Percentiles rank a stretch among this genome's conserved stretches.
Evolutionary conservation across 2,797 vertebrate genomes (phyloP).

Genomic region (Potorous gilbertii): DNA sequence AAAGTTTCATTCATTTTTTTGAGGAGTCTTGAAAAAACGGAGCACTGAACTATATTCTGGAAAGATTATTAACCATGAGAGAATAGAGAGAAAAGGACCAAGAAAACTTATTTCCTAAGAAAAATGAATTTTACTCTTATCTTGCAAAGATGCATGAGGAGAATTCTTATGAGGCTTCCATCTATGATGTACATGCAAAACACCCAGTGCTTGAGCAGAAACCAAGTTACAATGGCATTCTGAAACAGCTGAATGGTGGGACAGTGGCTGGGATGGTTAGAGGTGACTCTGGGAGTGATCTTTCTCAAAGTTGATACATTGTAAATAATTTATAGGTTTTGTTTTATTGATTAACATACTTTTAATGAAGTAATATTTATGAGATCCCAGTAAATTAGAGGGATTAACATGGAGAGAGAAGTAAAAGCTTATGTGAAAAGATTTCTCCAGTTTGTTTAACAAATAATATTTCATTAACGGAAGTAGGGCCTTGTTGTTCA

Average conservation of each 20-base stretch:
- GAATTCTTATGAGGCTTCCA: not conserved
- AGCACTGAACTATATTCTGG: not conserved
- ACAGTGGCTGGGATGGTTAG: not conserved
- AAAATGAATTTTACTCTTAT: not conserved
- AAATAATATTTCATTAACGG: no score
- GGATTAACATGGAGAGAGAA: not conserved
- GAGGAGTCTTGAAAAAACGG: not conserved
- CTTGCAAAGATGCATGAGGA: not conserved
- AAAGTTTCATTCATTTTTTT: not conserved
- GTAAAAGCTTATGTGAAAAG: not conserved
- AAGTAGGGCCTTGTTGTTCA: no score
- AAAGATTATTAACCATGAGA: not conserved
- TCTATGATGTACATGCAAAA: not conserved
- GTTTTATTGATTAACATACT: not conserved
- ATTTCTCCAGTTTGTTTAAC: no score
- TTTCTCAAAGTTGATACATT: not conserved
- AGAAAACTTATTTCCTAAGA: not conserved
- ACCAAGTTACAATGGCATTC: not conserved
- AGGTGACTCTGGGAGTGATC: not conserved
- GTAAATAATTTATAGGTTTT: not conserved
- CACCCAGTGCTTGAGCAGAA: not conserved
- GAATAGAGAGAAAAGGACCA: not conserved
- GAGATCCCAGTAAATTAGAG: not conserved
- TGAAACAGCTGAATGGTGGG: not conserved
- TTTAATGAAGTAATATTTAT: not conserved